Base-by-base conservation (phyloP, 2,888 invertebrate genomes). In the Thera britannica region DNA sequence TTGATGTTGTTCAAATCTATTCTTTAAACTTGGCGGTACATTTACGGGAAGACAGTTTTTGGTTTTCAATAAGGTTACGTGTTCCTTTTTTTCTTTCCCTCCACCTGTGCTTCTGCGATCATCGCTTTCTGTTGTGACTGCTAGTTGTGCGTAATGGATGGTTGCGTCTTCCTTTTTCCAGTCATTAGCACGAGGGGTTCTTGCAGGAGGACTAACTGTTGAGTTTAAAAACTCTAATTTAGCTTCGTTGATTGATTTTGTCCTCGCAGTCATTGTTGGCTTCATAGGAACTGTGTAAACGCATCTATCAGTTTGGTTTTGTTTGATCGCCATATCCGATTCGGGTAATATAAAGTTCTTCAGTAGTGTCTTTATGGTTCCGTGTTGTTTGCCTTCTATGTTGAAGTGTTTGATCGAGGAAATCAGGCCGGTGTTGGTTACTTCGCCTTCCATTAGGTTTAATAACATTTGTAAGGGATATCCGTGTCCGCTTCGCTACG, bases 21-120 rank as follows among this genome's bases (percentile, higher is more conserved):
- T 92, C 70, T 84, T 89, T 44, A 82, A 74, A 72, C 75, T 83
- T 46, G 83, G 76, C 34, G 87, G 76, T 57, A 80, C 70, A 62
- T 84, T 79, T 66, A 82, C 72, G n/a, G 83, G 78, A 35, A 73
- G 72, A 58, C 75, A 77, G 72, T 83, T 79, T 67, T 82, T 82
- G 52, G 79, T 75, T 79, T 84, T 86, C 8, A 74, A 62, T 11
- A 72, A 72, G 48, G 70, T 68, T 0, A 73, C 65, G 7, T 71
- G 71, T 48, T 72, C 71, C 74, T 81, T 86, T 41, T 68, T 51
- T 65, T 77, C 62, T 72, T 78, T 84, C 11, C 93, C 93, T 83
- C 94, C 94, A 0, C 94, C 94, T 5, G 94, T 94, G 71, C 93
- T 91, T 74, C 94, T 88, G 2, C 90, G 88, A 68, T 94, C 94